These are phyloP conservation scores for Larimichthys polyactis DNA, from an alignment of 2,113 vertebrate species.

Conservation along the genomic window DNA sequence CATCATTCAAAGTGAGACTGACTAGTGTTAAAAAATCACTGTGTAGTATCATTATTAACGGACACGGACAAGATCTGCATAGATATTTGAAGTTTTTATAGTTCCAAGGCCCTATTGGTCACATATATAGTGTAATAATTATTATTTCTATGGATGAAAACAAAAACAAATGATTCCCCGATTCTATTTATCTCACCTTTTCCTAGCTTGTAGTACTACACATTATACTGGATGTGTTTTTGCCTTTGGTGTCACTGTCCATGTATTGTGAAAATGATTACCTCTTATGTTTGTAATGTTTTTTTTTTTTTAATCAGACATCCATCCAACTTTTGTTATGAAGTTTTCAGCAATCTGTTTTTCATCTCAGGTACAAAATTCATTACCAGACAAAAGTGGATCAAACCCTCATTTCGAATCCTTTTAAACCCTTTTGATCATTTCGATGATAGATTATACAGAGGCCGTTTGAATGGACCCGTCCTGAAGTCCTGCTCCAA, in stretches of 20 bases:
- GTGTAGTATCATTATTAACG: neutral
- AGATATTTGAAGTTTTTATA: neutral
- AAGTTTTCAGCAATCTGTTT: conserved; percentile 77
- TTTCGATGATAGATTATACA: neutral
- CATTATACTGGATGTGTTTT: conserved; percentile 38
- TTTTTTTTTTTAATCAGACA: conserved; percentile 74
- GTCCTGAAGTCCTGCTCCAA: too few relatives aligned
- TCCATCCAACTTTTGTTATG: conserved; percentile 85
- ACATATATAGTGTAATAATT: neutral
- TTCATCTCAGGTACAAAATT: conserved; percentile 85
- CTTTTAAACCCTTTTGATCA: conserved; percentile 8
- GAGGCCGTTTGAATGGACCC: neutral
- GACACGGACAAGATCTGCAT: conserved; percentile 7
- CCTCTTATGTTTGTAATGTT: conserved; percentile 68
- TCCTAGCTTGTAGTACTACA: conserved; percentile 28
- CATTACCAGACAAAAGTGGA: conserved; percentile 70
- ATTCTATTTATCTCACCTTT: conserved; percentile 22
- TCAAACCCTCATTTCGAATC: conserved; percentile 52
- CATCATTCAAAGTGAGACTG: conserved; percentile 2
- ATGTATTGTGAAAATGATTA: conserved; percentile 67
- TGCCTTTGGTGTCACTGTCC: conserved; percentile 41
- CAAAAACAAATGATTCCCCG: neutral
- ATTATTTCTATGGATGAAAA: neutral
- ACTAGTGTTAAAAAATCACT: neutral
- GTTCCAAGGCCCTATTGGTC: conserved; percentile 3